Base-by-base conservation (phyloP, 2,113 vertebrate genomes). In the Grus americana region DNA sequence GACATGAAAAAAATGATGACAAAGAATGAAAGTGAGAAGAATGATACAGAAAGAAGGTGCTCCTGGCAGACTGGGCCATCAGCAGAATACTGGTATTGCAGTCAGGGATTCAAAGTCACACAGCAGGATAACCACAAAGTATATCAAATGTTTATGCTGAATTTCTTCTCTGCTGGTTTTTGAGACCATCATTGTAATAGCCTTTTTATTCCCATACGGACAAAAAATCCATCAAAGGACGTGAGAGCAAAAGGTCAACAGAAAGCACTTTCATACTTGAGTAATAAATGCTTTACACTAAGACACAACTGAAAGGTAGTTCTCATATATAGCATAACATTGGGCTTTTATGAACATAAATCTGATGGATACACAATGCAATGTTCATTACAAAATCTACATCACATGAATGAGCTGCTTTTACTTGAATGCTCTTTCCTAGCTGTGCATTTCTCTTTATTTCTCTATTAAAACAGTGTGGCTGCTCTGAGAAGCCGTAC, bases 201-300 rank as follows among this genome's bases (percentile, higher is more conserved):
- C 13, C 20, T 24, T 79, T 87, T 66, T 75, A 62, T 11, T 87
- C 12, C 44, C 36, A 40, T 6, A 55, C 1, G 12, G 27, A 62
- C 10, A 17, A 26, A 91, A 73, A 94, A 49, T 15, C 38, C 58
- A 70, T 59, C 34, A 79, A 67, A 89, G 29, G 40, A 55, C 8
- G 3, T 34, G n/a, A 94, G 17, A 86, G 7, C 32, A 87, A 40
- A 55, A 88, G 21, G 18, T 49, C 61, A 79, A 22, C 46, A 47
- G 71, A 92, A 78, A 88, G 36, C 12, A 70, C 66, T 90, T 68
- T 18, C 54, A n/a, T 42, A 57, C 17, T 49, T 71, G 10, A 66
- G 50, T 50, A n/a, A 4, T 50, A 57, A 11, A 4, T 61, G 47
- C 22, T 58, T 38, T 57, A 58, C 0, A 0, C n/a, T 54, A 42